A percentile compares a stretch with the other conserved stretches of the same genome.
Evolutionary conservation across 2,113 vertebrate genomes (phyloP).

Genomic region (Centropus unirufus): DNA sequence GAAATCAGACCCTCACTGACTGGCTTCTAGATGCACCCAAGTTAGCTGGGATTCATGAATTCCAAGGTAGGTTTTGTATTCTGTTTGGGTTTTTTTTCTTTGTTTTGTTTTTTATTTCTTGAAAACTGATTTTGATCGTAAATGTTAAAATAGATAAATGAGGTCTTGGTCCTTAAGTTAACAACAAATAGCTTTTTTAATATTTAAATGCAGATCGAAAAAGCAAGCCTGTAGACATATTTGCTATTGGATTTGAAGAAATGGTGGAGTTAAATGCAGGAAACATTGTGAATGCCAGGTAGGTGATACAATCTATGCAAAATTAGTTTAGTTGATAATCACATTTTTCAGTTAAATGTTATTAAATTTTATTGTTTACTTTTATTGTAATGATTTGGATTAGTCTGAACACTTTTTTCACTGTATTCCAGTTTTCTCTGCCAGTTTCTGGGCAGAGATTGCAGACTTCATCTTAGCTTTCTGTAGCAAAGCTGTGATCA

Average conservation of each 20-base stretch:
- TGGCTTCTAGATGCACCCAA: slow-evolving; percentile 95
- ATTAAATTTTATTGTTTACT: background rate
- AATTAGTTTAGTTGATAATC: background rate
- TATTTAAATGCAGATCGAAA: slow-evolving; percentile 83
- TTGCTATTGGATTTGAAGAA: slow-evolving; percentile 99
- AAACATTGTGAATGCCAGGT: slow-evolving; percentile 99
- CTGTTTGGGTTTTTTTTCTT: background rate
- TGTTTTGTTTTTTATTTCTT: background rate
- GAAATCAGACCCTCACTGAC: slow-evolving; percentile 97
- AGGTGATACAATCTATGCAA: background rate
- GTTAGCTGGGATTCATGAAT: slow-evolving; percentile 88
- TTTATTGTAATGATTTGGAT: background rate
- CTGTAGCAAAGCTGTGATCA: background rate
- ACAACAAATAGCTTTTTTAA: background rate
- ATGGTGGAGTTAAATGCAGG: slow-evolving; percentile 99
- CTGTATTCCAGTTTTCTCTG: background rate
- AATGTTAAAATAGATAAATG: background rate
- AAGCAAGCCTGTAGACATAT: slow-evolving; percentile 91
- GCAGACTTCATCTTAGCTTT: background rate
- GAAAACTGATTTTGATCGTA: background rate
- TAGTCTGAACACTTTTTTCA: background rate
- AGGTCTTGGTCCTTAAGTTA: background rate
- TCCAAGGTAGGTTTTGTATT: slow-evolving; percentile 83
- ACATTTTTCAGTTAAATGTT: background rate
- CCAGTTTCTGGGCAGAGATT: background rate